Base-by-base conservation (phyloP, 2,797 vertebrate species). In the Sebastes oblongus region DNA sequence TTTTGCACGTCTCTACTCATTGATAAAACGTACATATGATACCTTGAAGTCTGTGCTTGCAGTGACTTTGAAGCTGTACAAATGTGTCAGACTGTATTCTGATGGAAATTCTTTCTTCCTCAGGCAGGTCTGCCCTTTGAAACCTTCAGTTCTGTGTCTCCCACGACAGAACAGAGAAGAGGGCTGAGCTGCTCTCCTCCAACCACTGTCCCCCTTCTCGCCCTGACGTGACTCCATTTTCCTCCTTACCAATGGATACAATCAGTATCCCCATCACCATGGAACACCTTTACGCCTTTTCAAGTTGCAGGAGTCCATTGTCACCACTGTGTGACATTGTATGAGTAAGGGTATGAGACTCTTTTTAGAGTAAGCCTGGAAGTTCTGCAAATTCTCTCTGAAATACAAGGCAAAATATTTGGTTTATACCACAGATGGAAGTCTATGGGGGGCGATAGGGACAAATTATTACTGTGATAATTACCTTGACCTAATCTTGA, bases 31-130 rank as follows among this genome's bases (percentile, higher is more conserved):
- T 56, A 81, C 88, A 89, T 81, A 86, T 58, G 88, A 93, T 86
- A 89, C 86, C 88, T 88, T 91, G 78, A 91, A 80, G 84, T 83
- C 85, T 69, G 78, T 13, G 71, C 77, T 86, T 75, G 69, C 68
- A 75, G 50, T 77, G 80, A 86, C 91, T 93, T 92, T 91, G 89
- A 93, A 90, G 85, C 76, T 58, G 55, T 70, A 77, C 72, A 91
- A 84, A 85, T 70, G 73, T 88, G 87, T 77, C 83, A 84, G 86
- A 78, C 73, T 90, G 81, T 82, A 86, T 92, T 94, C 88, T 87
- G 87, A 93, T 91, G 89, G 92, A 92, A 93, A 93, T 36, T 70
- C 6, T 79, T 88, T 72, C 78, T 65, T 67, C 85, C 78, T 85
- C 67, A 30, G 80, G 85, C 86, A 82, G 56, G 73, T 80, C 72